phyloP scores from a whole-genome alignment of 2,797 vertebrate species.

The Argyrosomus regius region DNA sequence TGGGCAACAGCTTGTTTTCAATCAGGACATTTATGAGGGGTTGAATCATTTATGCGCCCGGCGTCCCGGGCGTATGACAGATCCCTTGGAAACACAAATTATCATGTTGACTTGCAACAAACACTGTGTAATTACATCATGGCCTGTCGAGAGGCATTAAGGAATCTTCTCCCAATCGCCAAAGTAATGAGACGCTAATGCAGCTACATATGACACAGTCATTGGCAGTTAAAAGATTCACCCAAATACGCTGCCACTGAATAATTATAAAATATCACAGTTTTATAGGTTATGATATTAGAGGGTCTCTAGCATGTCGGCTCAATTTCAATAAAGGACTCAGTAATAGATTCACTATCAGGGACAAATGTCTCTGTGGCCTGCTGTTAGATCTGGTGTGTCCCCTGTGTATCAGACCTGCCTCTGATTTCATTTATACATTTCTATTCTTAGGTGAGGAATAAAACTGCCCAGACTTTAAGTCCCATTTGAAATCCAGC shows the following conservation, averaged over 20 bases:
- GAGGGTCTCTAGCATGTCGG: constrained; percentile 48
- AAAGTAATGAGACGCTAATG: constrained; percentile 83
- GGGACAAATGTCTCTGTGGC: constrained; percentile 66
- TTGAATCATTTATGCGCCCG: constrained; percentile 81
- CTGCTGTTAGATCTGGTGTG: constrained; percentile 44
- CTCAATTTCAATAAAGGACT: constrained; percentile 73
- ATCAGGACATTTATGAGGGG: constrained; percentile 81
- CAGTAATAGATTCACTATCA: constrained; percentile 69
- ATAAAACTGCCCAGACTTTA: constrained; percentile 46
- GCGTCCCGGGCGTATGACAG: constrained; percentile 77
- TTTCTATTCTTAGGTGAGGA: constrained; percentile 73
- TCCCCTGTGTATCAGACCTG: constrained; percentile 57
- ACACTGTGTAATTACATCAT: constrained; percentile 84
- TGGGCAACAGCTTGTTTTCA: constrained; percentile 79
- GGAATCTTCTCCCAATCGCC: constrained; percentile 78
- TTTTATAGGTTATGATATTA: constrained; percentile 70
- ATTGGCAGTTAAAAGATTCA: constrained; percentile 71
- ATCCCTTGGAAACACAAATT: constrained; percentile 83
- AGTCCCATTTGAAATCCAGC: constrained; percentile 69
- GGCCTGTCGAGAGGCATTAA: constrained; percentile 82
- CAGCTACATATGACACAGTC: constrained; percentile 78
- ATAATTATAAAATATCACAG: constrained; percentile 70
- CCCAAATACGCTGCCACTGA: constrained; percentile 65
- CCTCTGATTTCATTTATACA: constrained; percentile 65
- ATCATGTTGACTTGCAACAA: constrained; percentile 84